A percentile compares a stretch with the other conserved stretches of the same genome.
These are phyloP conservation scores for Hylaea fasciaria DNA, from an alignment of 2,888 invertebrate genomes.

Conservation along the genomic window DNA sequence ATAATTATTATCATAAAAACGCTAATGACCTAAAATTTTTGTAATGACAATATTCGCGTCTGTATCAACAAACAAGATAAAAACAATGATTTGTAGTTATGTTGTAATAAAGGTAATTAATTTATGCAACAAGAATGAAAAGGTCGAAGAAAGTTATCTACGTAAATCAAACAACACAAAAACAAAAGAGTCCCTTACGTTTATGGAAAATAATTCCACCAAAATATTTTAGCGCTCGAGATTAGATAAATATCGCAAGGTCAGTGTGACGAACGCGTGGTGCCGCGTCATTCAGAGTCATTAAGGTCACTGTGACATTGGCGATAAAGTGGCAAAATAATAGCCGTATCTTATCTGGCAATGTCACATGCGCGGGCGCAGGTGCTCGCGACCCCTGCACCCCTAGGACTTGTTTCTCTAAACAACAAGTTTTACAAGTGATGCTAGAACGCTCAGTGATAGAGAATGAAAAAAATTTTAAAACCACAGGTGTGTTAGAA, in stretches of 20 bases:
- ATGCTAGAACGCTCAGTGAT: not conserved
- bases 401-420: slow-evolving; percentile 35
- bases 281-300: slow-evolving; percentile 80
- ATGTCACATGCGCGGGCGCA: slow-evolving; percentile 81
- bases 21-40: not conserved
- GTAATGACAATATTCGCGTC: not conserved
- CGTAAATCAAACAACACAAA: not conserved
- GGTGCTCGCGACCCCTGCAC: slow-evolving; percentile 77
- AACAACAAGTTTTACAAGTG: not conserved
- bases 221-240: slow-evolving; percentile 75
- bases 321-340: slow-evolving; percentile 82
- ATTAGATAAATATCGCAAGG: slow-evolving; percentile 84
- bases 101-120: not conserved
- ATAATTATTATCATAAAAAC: not conserved
- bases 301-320: slow-evolving; percentile 85
- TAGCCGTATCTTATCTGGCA: slow-evolving; percentile 83
- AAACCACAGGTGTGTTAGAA: not conserved
- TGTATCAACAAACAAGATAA: not conserved
- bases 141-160: not conserved
- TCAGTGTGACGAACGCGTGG: slow-evolving; percentile 70
- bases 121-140: not conserved
- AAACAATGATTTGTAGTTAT: not conserved
- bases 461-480: not conserved
- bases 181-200: slow-evolving; percentile 27
- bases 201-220: slow-evolving; percentile 58